phyloP scores from a whole-genome alignment of 2,113 vertebrate species.

The Manacus vitellinus region DNA sequence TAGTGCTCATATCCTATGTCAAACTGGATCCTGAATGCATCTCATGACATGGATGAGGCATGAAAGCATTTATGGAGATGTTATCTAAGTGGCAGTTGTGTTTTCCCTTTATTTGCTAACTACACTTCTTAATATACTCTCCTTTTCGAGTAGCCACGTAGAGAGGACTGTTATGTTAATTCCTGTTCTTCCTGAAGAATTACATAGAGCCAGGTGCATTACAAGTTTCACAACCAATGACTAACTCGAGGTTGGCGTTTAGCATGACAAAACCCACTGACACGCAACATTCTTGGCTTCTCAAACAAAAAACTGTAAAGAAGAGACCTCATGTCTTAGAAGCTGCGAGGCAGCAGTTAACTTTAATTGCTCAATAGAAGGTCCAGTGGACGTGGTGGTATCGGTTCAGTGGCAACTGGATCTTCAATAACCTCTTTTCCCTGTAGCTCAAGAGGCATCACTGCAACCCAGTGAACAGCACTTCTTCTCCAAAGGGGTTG shows the following conservation, averaged over 20 bases:
- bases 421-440: neutral
- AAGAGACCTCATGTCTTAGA: neutral
- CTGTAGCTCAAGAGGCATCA: neutral
- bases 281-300: neutral
- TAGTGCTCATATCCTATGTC: slow-evolving; percentile 27
- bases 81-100: slow-evolving; percentile 20
- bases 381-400: neutral
- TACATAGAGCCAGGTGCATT: neutral
- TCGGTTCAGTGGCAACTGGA: neutral
- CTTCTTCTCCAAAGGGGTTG: neutral
- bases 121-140: neutral
- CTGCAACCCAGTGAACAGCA: neutral
- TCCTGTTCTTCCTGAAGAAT: neutral
- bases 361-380: neutral
- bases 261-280: neutral
- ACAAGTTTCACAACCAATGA: neutral
- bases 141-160: neutral
- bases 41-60: slow-evolving; percentile 33
- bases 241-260: neutral
- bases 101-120: slow-evolving; percentile 22
- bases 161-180: neutral
- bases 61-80: slow-evolving; percentile 39
- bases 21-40: slow-evolving; percentile 26
- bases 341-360: neutral
- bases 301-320: neutral